These are phyloP conservation scores for Cantharis nigra DNA, from an alignment of 2,888 invertebrate species.

Conservation along the genomic window DNA sequence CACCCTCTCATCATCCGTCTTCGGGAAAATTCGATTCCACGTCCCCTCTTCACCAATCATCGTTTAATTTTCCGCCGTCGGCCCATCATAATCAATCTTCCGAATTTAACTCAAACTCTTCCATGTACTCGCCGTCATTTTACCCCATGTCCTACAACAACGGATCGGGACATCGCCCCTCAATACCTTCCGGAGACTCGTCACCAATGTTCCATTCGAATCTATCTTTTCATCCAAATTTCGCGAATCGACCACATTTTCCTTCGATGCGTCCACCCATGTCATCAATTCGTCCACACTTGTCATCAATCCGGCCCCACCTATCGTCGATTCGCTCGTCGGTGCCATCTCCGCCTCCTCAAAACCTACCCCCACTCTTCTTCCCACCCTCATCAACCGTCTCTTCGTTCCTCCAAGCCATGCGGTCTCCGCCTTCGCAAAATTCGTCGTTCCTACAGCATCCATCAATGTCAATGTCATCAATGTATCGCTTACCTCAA, in stretches of 20 bases:
- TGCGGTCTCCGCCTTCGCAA: background rate
- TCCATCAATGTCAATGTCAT: background rate
- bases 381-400: background rate
- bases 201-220: background rate
- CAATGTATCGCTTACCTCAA: background rate
- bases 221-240: background rate
- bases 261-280: background rate
- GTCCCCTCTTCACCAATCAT: background rate
- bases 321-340: background rate
- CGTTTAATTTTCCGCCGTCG: background rate
- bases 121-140: background rate
- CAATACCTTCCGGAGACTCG: background rate
- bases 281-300: background rate
- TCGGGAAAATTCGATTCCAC: background rate
- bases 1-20: background rate
- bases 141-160: background rate
- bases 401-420: background rate
- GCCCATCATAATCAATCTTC: background rate
- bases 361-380: background rate
- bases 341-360: background rate
- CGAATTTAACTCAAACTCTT: background rate
- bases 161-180: background rate
- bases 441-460: background rate
- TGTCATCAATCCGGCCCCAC: background rate
- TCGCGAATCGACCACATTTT: background rate